phyloP scores from a whole-genome alignment of 2,797 vertebrate genomes.

The Sebastes iracundus region DNA sequence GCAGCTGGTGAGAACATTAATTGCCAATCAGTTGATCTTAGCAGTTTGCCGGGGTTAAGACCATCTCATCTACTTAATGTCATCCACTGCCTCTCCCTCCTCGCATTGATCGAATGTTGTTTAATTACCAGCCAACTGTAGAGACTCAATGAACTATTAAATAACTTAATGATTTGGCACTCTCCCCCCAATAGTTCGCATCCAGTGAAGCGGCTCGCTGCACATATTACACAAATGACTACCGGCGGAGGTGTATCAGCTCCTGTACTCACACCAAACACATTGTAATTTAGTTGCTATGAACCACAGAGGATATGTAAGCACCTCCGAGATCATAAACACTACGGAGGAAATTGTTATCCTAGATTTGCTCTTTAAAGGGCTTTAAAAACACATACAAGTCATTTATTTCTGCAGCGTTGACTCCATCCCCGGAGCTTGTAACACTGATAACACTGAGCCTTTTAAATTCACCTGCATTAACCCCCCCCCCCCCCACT shows the following conservation, averaged over 20 bases:
- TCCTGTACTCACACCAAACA: constrained; percentile 25
- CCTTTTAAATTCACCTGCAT: constrained; percentile 38
- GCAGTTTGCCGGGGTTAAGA: constrained; percentile 71
- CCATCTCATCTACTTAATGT: constrained; percentile 74
- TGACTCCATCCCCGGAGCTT: constrained; percentile 7
- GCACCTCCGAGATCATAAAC: constrained; percentile 37
- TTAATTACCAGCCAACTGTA: constrained; percentile 77
- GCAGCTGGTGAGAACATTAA: constrained; percentile 65
- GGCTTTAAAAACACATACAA: constrained; percentile 36
- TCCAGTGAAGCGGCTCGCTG: constrained; percentile 47
- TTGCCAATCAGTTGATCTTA: constrained; percentile 69
- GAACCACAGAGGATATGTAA: constrained; percentile 21
- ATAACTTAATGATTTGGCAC: constrained; percentile 79
- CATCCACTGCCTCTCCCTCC: constrained; percentile 48
- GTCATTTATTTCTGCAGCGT: constrained; percentile 11
- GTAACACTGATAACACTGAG: neutral
- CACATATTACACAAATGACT: constrained; percentile 55
- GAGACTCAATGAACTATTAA: constrained; percentile 80
- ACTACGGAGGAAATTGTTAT: constrained; percentile 9
- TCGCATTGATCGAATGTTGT: constrained; percentile 70
- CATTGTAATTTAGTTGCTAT: constrained; percentile 21
- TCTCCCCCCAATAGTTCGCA: constrained; percentile 54
- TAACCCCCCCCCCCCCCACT: neutral
- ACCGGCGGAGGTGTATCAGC: constrained; percentile 38
- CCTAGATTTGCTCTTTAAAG: constrained; percentile 27